Base-by-base conservation (phyloP, 2,113 vertebrate genomes). In the Notothenia rossii region DNA sequence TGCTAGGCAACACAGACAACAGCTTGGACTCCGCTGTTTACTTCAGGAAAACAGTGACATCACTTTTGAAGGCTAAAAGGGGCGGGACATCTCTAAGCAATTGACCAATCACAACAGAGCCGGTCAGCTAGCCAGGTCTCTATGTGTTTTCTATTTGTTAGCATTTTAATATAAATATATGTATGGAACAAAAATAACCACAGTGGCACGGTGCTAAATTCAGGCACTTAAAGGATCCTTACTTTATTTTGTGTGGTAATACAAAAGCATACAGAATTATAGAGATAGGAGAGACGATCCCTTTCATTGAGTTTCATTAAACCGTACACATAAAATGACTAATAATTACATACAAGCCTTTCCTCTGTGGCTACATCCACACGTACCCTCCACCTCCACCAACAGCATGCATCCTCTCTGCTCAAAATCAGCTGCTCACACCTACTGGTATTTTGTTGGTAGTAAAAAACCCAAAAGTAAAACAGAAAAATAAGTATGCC, bases 221-320 rank as follows among this genome's bases (percentile, higher is more conserved):
- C 94, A 95, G 94, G 94, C 94, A 95, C 94, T 95, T 95, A 91
- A 94, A 95, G 88, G 91, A 94, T 94, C 92, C 88, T 92, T 93
- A 91, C 86, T 95, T 95, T 95, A 95, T 94, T 93, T 94, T 94
- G 88, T 93, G 92, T 91, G 84, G 88, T 94, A 93, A 90, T 91
- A 92, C 77, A 94, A 95, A 95, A 94, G 90, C 92, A 95, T 93
- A 93, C 91, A 94, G 83, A 94, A 91, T 91, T 87, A 88, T 85
- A 90, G 83, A 92, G 89, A 94, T 78, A 94, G 92, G 77, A 92
- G 84, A 94, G 87, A 85, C 91, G 84, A 92, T 93, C 92, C 90
- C 89, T 95, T 93, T 95, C 89, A 91, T 92, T 90, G 67, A 88
- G 82, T 91, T 86, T 86, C 79, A 86, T 91, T 87, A 91, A 88